Percentiles rank a stretch among this genome's conserved stretches.
Evolutionary conservation across 2,888 invertebrate genomes (phyloP).

Genomic region (Entomobrya proxima): DNA sequence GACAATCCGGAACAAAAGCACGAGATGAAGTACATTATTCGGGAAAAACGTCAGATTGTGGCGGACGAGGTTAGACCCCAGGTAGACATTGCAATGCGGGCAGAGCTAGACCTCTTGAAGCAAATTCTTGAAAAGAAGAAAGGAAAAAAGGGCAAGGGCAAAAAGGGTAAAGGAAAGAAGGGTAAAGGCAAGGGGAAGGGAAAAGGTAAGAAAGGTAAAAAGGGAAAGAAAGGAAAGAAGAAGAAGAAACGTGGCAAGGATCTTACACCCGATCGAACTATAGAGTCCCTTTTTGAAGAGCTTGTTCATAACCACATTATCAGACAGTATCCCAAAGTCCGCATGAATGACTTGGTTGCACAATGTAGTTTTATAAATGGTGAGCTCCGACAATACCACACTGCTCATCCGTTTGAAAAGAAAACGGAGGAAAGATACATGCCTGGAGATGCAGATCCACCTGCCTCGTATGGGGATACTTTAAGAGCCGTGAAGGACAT

Average conservation of each 20-base stretch:
- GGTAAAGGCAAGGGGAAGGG: background rate
- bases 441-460: conserved; percentile 80
- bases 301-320: conserved; percentile 94
- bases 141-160: conserved; percentile 25
- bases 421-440: conserved; percentile 56
- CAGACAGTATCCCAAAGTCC: conserved; percentile 84
- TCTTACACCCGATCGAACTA: conserved; percentile 90
- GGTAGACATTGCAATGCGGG: conserved; percentile 81
- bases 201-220: background rate
- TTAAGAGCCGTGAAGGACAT: conserved; percentile 91
- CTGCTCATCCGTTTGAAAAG: conserved; percentile 44
- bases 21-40: conserved; percentile 89
- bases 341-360: conserved; percentile 86
- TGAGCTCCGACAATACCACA: conserved; percentile 69
- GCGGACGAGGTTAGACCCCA: conserved; percentile 86
- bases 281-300: conserved; percentile 94
- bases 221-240: conserved; percentile 80
- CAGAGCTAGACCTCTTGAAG: conserved; percentile 82
- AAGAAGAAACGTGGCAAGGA: conserved; percentile 95
- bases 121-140: conserved; percentile 87
- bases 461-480: conserved; percentile 87
- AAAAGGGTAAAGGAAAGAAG: conserved; percentile 6
- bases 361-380: conserved; percentile 83
- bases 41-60: conserved; percentile 88
- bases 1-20: conserved; percentile 86